A percentile compares a stretch with the other conserved stretches of the same genome.
These are phyloP conservation scores for Uromys caudimaculatus DNA, from an alignment of 2,797 vertebrate genomes.

Conservation along the genomic window DNA sequence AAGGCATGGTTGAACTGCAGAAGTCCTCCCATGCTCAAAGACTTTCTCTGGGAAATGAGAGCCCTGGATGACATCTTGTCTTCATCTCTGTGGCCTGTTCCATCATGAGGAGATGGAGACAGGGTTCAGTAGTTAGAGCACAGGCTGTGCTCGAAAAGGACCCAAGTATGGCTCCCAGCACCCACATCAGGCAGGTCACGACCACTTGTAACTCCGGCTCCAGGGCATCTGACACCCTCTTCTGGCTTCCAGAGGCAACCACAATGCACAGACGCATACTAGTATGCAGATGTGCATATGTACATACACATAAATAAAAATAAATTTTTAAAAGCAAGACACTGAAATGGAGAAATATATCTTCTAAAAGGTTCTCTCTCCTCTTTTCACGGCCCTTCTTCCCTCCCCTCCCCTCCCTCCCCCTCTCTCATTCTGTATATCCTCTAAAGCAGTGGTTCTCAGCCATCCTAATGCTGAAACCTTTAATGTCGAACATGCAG, in stretches of 20 bases:
- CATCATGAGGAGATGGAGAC: background rate
- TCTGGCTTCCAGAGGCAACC: background rate
- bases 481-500: background rate
- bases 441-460: background rate
- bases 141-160: background rate
- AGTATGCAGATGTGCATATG: background rate
- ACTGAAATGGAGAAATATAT: background rate
- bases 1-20: background rate
- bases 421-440: too few relatives aligned
- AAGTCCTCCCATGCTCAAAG: background rate
- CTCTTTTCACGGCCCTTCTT: background rate
- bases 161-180: background rate
- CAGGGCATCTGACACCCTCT: background rate
- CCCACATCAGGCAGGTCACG: background rate
- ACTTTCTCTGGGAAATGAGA: background rate
- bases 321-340: background rate
- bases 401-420: background rate
- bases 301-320: background rate
- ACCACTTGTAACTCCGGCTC: background rate
- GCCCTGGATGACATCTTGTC: background rate
- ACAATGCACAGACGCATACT: background rate
- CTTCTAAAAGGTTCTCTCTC: background rate
- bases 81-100: background rate
- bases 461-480: background rate
- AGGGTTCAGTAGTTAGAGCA: background rate